Conservation (phyloP, 2,113 vertebrate species). For the Bagarius yarrelli region DNA sequence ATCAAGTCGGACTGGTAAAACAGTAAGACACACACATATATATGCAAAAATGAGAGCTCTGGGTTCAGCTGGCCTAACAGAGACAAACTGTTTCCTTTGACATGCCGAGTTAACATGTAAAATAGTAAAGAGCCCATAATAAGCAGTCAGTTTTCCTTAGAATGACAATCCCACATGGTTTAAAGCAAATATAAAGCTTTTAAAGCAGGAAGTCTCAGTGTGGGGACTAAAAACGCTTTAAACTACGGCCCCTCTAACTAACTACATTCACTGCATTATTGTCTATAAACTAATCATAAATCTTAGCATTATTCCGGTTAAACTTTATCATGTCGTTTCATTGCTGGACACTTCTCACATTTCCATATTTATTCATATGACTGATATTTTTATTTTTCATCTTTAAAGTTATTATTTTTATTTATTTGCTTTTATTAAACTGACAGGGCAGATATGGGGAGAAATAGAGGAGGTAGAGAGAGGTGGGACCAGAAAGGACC, state of each 20-base stretch:
- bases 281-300: background rate
- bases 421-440: too few species aligned
- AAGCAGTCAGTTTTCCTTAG: constrained; percentile 3
- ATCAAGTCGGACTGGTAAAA: too few species aligned
- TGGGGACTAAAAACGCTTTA: background rate
- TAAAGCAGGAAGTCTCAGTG: background rate
- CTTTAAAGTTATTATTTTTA: too few species aligned
- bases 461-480: too few species aligned
- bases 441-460: too few species aligned
- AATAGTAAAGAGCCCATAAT: background rate
- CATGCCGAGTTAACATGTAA: constrained; percentile 30
- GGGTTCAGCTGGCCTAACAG: constrained; percentile 35
- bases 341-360: too few species aligned
- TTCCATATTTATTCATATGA: too few species aligned
- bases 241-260: background rate
- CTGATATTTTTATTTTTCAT: too few species aligned
- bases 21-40: constrained; percentile 7
- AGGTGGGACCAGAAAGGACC: too few species aligned
- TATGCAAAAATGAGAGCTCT: constrained; percentile 31
- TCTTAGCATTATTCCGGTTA: background rate
- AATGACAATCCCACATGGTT: constrained; percentile 10
- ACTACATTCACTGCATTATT: background rate
- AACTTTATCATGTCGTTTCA: too few species aligned
- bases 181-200: background rate
- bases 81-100: constrained; percentile 28